Evolutionary conservation across 2,113 vertebrate species (phyloP).

Genomic region (Clarias gariepinus): DNA sequence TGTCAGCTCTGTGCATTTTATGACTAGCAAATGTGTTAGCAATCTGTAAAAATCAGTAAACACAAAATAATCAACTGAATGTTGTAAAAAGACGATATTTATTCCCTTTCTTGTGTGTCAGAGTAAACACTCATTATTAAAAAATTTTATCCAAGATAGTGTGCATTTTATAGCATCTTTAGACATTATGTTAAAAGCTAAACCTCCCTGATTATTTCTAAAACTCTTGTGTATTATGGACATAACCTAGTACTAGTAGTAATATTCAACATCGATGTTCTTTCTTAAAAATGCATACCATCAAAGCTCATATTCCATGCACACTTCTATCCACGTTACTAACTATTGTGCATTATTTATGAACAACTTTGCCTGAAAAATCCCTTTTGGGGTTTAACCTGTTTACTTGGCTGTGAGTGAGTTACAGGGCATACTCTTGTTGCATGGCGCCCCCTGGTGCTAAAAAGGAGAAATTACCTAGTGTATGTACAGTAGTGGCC

Average conservation of each 20-base stretch:
- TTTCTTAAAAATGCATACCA: background rate
- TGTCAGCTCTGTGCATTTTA: background rate
- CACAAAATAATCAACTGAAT: background rate
- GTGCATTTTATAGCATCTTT: background rate
- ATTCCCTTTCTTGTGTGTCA: background rate
- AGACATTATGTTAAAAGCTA: background rate
- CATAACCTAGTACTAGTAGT: background rate
- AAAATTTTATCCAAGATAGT: background rate
- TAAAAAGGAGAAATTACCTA: background rate
- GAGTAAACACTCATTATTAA: background rate
- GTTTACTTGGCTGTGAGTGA: background rate
- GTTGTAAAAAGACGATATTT: background rate
- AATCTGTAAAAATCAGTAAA: background rate
- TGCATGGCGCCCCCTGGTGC: conserved; percentile 66
- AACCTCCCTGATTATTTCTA: background rate
- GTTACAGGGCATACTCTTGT: conserved; percentile 1
- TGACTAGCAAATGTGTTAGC: background rate
- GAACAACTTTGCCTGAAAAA: conserved; percentile 29
- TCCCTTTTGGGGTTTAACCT: background rate
- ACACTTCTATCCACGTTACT: conserved; percentile 31
- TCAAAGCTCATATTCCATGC: conserved; percentile 1
- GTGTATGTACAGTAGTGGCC: too few species aligned
- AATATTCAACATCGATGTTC: background rate
- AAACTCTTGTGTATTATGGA: background rate
- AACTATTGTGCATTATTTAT: conserved; percentile 42